Conservation (phyloP, 2,113 vertebrate genomes). For the Cairina moschata region DNA sequence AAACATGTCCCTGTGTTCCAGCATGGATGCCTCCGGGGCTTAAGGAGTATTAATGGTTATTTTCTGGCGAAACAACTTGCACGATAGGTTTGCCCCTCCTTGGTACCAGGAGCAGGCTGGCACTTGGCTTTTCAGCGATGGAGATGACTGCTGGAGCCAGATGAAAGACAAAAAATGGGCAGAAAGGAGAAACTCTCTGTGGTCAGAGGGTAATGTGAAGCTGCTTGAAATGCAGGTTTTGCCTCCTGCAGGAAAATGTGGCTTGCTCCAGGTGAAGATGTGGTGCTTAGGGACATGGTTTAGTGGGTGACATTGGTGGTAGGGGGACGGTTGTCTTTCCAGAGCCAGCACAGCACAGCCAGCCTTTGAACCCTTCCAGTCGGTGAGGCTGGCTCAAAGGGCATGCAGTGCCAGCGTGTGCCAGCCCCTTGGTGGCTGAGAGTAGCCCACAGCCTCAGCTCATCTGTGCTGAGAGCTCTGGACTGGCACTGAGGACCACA, state of each 20-base stretch:
- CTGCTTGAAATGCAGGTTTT: not conserved
- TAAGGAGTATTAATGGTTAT: not conserved
- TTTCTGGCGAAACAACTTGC: not conserved
- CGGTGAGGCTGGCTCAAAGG: not conserved
- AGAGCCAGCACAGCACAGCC: fast-evolving
- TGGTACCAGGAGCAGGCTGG: not conserved
- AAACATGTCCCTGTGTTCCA: not conserved
- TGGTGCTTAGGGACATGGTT: too few species aligned
- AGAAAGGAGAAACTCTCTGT: not conserved
- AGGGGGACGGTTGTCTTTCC: not conserved
- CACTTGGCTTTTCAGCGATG: not conserved
- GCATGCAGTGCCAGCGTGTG: fast-evolving
- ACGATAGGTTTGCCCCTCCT: not conserved
- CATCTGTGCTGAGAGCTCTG: not conserved
- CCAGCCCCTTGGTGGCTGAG: not conserved
- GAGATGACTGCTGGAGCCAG: not conserved
- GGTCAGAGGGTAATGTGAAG: fast-evolving
- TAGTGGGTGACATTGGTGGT: too few species aligned
- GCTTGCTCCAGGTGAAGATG: not conserved
- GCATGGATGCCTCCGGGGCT: not conserved
- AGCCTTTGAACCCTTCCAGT: not conserved
- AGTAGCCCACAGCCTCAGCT: not conserved
- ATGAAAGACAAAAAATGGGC: not conserved
- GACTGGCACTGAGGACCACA: not conserved
- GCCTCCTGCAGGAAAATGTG: not conserved